Evolutionary conservation across 1,140 invertebrate species (phyloP).

Genomic region (Scaptodrosophila lebanonensis): DNA sequence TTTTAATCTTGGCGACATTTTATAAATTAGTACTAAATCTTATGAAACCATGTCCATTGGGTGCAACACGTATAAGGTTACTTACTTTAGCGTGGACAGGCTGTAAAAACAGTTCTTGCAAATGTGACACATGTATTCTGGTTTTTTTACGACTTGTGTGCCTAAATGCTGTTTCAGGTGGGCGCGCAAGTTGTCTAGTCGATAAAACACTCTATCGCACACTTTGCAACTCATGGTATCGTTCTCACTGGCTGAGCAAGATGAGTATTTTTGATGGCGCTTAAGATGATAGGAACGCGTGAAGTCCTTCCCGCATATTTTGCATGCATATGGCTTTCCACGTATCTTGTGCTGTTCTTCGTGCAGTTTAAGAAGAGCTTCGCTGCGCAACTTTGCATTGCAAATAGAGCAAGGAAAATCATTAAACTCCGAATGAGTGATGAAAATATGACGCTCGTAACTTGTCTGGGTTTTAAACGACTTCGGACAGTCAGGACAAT

Average conservation of each 20-base stretch:
- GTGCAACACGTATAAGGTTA: too few relatives aligned
- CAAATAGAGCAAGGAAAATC: conserved; percentile 67
- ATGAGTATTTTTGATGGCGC: conserved; percentile 85
- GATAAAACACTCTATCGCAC: conserved; percentile 84
- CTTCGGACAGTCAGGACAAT: conserved; percentile 76
- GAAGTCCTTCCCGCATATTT: conserved; percentile 82
- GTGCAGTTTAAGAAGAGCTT: conserved; percentile 58
- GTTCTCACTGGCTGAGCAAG: conserved; percentile 81
- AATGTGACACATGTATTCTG: conserved; percentile 81
- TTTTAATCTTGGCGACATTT: too few relatives aligned
- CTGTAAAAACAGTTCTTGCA: conserved; percentile 86
- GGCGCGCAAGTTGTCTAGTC: conserved; percentile 87
- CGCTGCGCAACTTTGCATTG: conserved; percentile 70
- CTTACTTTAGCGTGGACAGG: conserved; percentile 80
- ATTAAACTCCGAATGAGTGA: conserved; percentile 66
- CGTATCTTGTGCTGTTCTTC: conserved; percentile 66
- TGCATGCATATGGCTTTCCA: conserved; percentile 74
- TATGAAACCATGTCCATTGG: too few relatives aligned
- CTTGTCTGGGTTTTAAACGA: conserved; percentile 74
- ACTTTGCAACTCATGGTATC: conserved; percentile 79
- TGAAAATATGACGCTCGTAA: conserved; percentile 74
- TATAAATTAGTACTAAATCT: too few relatives aligned
- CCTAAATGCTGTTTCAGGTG: conserved; percentile 86
- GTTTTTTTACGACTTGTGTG: conserved; percentile 81
- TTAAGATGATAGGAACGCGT: conserved; percentile 87